Evolutionary conservation across 2,113 vertebrate genomes (phyloP).

Genomic region (Deroptyus accipitrinus): DNA sequence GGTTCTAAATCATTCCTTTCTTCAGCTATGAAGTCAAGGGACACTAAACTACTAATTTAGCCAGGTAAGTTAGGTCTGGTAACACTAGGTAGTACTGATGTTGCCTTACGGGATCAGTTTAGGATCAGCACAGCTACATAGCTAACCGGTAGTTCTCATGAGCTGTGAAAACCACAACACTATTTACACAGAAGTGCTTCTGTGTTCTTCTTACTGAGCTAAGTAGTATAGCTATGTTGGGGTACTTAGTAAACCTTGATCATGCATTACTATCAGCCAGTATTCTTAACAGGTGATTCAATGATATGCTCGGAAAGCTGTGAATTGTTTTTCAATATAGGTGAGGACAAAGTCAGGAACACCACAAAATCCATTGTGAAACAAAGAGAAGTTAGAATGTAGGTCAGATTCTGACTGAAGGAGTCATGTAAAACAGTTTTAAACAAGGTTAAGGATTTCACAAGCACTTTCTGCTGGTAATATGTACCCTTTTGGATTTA

Average conservation of each 20-base stretch:
- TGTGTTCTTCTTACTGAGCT: background rate
- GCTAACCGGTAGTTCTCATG: background rate
- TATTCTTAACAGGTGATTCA: background rate
- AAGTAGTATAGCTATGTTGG: background rate
- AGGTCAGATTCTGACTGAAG: conserved; percentile 19
- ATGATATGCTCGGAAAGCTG: background rate
- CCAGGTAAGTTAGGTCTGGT: background rate
- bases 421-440: background rate
- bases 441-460: background rate
- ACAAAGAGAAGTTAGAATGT: conserved; percentile 10
- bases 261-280: background rate
- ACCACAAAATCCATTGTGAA: conserved; percentile 17
- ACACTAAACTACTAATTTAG: background rate
- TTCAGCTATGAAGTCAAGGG: background rate
- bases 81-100: background rate
- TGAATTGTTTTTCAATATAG: background rate
- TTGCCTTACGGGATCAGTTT: background rate
- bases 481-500: background rate
- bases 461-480: background rate
- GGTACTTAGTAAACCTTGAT: background rate
- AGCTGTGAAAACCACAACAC: background rate
- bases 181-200: background rate
- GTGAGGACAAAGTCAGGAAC: background rate
- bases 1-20: background rate
- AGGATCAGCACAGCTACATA: background rate